These are phyloP conservation scores for Burhinus oedicnemus DNA, from an alignment of 2,113 vertebrate genomes.

Conservation along the genomic window DNA sequence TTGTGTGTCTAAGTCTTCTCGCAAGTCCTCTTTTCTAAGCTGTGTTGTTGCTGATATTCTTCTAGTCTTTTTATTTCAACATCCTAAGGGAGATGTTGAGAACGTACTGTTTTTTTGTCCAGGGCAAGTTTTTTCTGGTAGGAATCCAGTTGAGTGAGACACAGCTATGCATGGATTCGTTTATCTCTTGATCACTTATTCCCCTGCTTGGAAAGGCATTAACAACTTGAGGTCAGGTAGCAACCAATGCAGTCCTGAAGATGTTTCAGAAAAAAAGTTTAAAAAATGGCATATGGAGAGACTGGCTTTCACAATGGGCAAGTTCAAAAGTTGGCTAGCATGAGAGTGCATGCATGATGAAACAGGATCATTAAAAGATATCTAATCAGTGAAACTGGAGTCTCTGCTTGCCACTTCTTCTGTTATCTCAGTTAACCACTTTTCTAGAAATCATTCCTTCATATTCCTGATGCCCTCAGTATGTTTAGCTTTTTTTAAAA, in stretches of 20 bases:
- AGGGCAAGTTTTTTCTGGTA: neutral
- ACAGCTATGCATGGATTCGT: neutral
- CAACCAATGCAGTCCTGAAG: neutral
- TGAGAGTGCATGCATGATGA: rapidly evolving
- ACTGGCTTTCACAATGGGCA: neutral
- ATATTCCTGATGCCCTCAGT: neutral
- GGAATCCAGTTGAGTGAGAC: too few species aligned
- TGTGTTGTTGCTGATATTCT: neutral
- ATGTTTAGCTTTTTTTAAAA: neutral
- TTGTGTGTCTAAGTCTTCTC: neutral
- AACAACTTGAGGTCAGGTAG: neutral
- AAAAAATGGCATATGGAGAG: neutral
- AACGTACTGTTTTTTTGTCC: neutral
- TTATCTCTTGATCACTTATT: neutral
- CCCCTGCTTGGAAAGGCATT: neutral
- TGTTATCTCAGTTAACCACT: neutral
- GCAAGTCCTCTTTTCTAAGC: neutral
- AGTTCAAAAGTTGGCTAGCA: neutral
- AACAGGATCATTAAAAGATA: neutral
- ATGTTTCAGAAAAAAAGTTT: neutral
- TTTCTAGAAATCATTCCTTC: neutral
- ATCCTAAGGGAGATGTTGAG: neutral
- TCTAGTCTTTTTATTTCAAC: neutral
- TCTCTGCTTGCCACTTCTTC: neutral
- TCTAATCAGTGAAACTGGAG: neutral